A percentile compares a stretch with the other conserved stretches of the same genome.
phyloP scores from a whole-genome alignment of 2,888 invertebrate species.

The Noctua pronuba region DNA sequence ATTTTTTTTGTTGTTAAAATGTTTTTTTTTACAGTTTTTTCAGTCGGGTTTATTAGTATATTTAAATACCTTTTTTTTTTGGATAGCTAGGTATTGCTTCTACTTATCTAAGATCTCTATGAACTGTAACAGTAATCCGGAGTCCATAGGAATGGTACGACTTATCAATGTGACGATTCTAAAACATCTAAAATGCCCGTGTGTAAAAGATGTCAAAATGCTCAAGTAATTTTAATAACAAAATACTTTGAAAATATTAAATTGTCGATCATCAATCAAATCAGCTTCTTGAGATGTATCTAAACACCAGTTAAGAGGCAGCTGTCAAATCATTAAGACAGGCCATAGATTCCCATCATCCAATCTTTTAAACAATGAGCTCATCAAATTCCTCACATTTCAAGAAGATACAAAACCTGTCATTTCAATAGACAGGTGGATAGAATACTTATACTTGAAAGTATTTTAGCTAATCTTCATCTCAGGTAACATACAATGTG shows the following conservation, averaged over 20 bases:
- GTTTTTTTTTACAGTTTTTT: no score
- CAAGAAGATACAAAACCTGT: neutral
- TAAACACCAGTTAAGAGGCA: slow-evolving; percentile 33
- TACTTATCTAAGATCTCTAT: neutral
- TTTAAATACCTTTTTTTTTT: neutral
- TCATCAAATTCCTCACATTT: slow-evolving; percentile 24
- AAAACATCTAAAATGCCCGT: neutral
- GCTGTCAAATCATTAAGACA: slow-evolving; percentile 47
- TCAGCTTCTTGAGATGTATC: slow-evolving; percentile 20
- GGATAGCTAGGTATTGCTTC: no score
- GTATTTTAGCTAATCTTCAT: neutral
- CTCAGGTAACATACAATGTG: neutral
- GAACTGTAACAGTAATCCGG: neutral
- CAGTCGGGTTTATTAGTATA: no score
- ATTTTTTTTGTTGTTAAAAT: no score
- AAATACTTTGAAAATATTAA: slow-evolving; percentile 27
- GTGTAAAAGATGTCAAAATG: slow-evolving; percentile 11
- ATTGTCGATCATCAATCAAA: slow-evolving; percentile 39
- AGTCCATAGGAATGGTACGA: neutral
- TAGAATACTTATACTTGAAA: neutral
- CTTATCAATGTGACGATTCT: no score
- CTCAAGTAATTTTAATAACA: slow-evolving; percentile 3
- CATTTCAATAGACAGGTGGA: neutral
- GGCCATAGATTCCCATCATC: slow-evolving; percentile 26
- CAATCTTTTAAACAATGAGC: slow-evolving; percentile 38